Evolutionary conservation across 1,140 invertebrate species (phyloP), one percentile per base, ranked within the genome.

Genomic region (Pseudomyrmex flavicornis): DNA sequence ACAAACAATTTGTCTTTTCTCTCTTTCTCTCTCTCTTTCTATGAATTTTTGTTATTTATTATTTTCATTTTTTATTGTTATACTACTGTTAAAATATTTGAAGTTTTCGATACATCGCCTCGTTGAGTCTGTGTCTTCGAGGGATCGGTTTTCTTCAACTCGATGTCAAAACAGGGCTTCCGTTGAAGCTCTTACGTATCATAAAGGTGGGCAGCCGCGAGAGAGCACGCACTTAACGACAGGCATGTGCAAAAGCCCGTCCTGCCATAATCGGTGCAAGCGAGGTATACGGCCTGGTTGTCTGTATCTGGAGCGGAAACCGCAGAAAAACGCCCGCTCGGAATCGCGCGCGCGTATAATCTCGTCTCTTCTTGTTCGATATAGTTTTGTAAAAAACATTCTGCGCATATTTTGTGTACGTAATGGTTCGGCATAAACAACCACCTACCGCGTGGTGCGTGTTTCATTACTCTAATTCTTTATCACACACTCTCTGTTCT

Each of bases 221-320:
- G 35, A 65, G 68, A 82, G 68, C 20, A 52, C 35, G 75, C 70
- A 59, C 72, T 58, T 88, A 88, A 88, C 86, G 87, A 88, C 83
- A 65, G 48, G 48, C 48, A 66, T 77, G 83, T 59, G 86, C 56
- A 86, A 90, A 83, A 82, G 85, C 74, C 86, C 75, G 85, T 89
- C 84, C 83, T 89, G 59, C 89, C 90, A 89, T 91, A 91, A 91
- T 91, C 89, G 90, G 85, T 82, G 54, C 80, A 46, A 83, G 68
- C 83, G 85, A 86, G 84, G 87, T 88, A 74, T 83, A 88, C 83
- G 91, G 90, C 88, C 89, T 90, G 90, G 87, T 91, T 91, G 91
- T 70, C 88, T 90, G 88, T 91, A 92, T 92, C 91, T 92, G 88
- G 91, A 92, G 88, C 91, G 91, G 91, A 92, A 92, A 90, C 86